Percentiles rank a stretch among this genome's conserved stretches.
phyloP scores from a whole-genome alignment of 2,888 invertebrate genomes.

The Drosophila crucigera region DNA sequence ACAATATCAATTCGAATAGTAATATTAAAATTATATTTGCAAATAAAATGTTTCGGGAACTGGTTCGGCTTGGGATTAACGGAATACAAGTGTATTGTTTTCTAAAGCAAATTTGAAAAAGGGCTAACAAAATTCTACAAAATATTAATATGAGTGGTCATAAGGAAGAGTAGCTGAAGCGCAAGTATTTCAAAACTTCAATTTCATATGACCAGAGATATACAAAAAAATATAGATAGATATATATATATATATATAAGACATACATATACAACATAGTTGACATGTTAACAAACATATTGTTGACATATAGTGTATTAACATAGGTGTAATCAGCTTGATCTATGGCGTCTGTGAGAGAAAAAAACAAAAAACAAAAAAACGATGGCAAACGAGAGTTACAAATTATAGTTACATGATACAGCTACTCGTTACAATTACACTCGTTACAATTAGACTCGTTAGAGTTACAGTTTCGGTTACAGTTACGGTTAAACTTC shows the following conservation, averaged over 20 bases:
- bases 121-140: not conserved
- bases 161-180: not conserved
- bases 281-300: slow-evolving; percentile 22
- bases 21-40: slow-evolving; percentile 5
- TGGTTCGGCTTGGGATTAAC: not conserved
- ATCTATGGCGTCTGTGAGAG: slow-evolving; percentile 34
- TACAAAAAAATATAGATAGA: not conserved
- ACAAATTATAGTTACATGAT: slow-evolving; percentile 38
- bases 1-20: slow-evolving; percentile 7
- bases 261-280: slow-evolving; percentile 6
- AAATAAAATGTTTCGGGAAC: not conserved
- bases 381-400: slow-evolving; percentile 54
- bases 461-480: slow-evolving; percentile 15
- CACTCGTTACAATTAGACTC: slow-evolving; percentile 7
- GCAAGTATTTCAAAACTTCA: not conserved
- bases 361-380: slow-evolving; percentile 41
- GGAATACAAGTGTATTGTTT: not conserved
- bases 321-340: slow-evolving; percentile 9
- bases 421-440: slow-evolving; percentile 17
- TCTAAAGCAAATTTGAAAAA: not conserved
- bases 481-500: slow-evolving; percentile 26
- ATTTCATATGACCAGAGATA: not conserved
- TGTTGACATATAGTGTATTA: slow-evolving; percentile 13
- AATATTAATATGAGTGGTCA: not conserved
- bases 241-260: not conserved